Percentiles rank a stretch among this genome's conserved stretches.
Evolutionary conservation across 1,140 invertebrate genomes (phyloP).

Genomic region (Hermatobates lingyangjiaoensis): DNA sequence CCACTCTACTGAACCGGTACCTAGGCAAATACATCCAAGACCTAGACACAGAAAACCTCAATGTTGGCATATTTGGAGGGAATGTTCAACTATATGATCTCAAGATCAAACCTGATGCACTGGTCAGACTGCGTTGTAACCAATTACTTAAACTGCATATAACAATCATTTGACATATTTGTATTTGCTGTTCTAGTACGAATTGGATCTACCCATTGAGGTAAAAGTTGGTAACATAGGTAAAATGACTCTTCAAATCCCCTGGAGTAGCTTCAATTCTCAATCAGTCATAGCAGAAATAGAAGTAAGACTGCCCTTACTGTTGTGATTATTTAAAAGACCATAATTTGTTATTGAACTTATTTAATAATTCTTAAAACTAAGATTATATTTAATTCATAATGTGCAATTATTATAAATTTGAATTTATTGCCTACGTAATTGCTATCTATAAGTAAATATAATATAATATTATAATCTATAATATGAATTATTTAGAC

Average conservation of each 20-base stretch:
- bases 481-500: too few species aligned
- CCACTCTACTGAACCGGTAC: slow-evolving; percentile 53
- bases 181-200: slow-evolving; percentile 38
- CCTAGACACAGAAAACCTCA: slow-evolving; percentile 60
- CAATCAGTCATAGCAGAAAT: slow-evolving; percentile 45
- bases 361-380: too few species aligned
- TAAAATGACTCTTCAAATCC: slow-evolving; percentile 53
- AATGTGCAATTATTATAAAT: too few species aligned
- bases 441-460: too few species aligned
- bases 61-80: slow-evolving; percentile 63
- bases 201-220: slow-evolving; percentile 59
- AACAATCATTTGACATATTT: background rate
- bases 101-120: slow-evolving; percentile 55
- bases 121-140: slow-evolving; percentile 38
- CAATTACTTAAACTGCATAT: background rate
- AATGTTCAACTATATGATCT: slow-evolving; percentile 56
- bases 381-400: too few species aligned
- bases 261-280: slow-evolving; percentile 51
- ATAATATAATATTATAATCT: too few species aligned
- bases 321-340: too few species aligned
- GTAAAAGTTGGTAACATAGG: slow-evolving; percentile 60
- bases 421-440: too few species aligned
- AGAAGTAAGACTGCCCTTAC: slow-evolving; percentile 30
- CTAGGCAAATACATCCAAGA: slow-evolving; percentile 65
- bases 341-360: too few species aligned